A percentile compares a stretch with the other conserved stretches of the same genome.
These are phyloP conservation scores for Mystacides longicornis DNA, from an alignment of 2,888 invertebrate genomes.

Conservation along the genomic window DNA sequence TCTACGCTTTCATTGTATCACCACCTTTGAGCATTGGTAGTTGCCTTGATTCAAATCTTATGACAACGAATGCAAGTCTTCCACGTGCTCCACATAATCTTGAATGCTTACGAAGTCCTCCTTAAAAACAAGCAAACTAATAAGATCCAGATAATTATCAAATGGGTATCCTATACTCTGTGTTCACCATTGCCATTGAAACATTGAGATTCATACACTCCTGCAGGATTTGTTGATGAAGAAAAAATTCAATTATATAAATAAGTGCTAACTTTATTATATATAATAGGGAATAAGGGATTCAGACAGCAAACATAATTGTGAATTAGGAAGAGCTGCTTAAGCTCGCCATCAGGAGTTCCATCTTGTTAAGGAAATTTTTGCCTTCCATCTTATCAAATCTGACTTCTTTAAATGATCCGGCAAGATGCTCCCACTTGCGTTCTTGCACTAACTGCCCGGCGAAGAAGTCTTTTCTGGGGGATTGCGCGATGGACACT, in stretches of 20 bases:
- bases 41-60: neutral
- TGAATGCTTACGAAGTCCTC: constrained; percentile 2
- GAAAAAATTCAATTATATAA: no score
- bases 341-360: constrained; percentile 86
- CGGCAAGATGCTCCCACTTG: constrained; percentile 92
- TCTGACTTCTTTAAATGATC: constrained; percentile 80
- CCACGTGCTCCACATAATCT: neutral
- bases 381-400: constrained; percentile 94
- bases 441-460: constrained; percentile 81
- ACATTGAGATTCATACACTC: no score
- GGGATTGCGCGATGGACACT: constrained; percentile 84
- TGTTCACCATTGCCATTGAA: no score
- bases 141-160: no score
- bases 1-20: constrained; percentile 20
- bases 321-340: constrained; percentile 58
- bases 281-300: no score
- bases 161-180: no score
- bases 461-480: constrained; percentile 80
- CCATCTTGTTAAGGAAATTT: constrained; percentile 94
- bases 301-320: no score
- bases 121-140: no score
- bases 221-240: no score
- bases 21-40: neutral
- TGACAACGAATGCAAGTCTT: neutral
- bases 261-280: no score